Percentiles rank a stretch among this genome's conserved stretches.
Evolutionary conservation across 2,113 vertebrate genomes (phyloP).

Genomic region (Pipra filicauda): DNA sequence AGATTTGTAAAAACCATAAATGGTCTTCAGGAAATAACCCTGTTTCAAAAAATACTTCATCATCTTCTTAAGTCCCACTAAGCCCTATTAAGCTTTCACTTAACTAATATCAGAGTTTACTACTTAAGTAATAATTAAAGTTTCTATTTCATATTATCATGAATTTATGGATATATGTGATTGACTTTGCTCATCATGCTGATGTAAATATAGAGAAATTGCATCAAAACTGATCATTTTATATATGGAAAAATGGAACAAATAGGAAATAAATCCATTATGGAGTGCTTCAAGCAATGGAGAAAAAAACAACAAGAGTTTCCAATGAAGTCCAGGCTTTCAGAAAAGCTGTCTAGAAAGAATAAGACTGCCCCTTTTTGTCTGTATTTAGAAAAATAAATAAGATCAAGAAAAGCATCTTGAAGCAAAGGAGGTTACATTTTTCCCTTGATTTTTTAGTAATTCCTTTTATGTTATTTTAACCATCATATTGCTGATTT

Average conservation of each 20-base stretch:
- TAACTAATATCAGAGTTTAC: constrained; percentile 17
- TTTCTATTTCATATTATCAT: neutral
- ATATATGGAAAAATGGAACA: neutral
- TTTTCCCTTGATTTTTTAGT: neutral
- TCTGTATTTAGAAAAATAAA: neutral
- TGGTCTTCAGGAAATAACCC: neutral
- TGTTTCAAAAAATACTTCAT: constrained; percentile 22
- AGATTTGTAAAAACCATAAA: constrained; percentile 56
- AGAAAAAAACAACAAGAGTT: neutral
- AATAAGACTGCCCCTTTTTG: neutral
- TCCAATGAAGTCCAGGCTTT: neutral
- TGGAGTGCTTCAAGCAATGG: neutral
- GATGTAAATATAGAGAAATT: neutral
- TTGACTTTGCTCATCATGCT: neutral
- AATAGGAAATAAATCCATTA: neutral
- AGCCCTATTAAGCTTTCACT: constrained; percentile 5
- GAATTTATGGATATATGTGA: neutral
- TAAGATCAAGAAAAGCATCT: neutral
- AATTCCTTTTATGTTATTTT: neutral
- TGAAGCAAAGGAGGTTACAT: neutral
- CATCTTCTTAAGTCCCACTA: neutral
- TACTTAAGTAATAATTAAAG: constrained; percentile 16
- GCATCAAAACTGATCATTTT: neutral
- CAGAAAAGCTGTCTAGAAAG: neutral
- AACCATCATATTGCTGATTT: neutral